These are phyloP conservation scores for Archivesica marissinica DNA, from an alignment of 1,140 invertebrate genomes.

Conservation along the genomic window DNA sequence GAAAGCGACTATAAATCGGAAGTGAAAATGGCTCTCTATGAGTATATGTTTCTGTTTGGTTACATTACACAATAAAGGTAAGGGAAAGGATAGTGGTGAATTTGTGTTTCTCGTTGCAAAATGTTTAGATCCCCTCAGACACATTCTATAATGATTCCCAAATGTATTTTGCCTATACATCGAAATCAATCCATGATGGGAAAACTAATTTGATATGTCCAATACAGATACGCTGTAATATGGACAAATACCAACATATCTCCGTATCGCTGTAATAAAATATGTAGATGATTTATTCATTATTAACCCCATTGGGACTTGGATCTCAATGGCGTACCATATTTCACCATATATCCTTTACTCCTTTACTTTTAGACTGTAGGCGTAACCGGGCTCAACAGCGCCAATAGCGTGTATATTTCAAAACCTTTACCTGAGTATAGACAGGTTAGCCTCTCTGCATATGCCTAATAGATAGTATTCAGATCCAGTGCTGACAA, in stretches of 20 bases:
- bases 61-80: conserved; percentile 30
- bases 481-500: background rate
- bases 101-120: conserved; percentile 33
- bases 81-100: conserved; percentile 60
- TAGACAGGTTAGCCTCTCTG: conserved; percentile 80
- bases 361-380: conserved; percentile 81
- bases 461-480: conserved; percentile 47
- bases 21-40: background rate
- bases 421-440: conserved; percentile 81
- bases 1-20: background rate
- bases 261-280: background rate
- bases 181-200: too few species aligned
- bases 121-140: too few species aligned
- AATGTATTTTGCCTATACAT: too few species aligned
- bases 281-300: background rate
- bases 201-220: too few species aligned
- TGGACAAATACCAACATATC: too few species aligned
- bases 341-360: conserved; percentile 71
- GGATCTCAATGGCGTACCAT: conserved; percentile 58
- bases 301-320: conserved; percentile 8
- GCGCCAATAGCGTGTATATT: conserved; percentile 79
- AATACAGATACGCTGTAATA: too few species aligned
- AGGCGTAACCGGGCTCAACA: conserved; percentile 78
- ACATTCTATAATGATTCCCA: too few species aligned
- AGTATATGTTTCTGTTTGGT: background rate